Conservation (phyloP, 2,113 vertebrate genomes). For the Catharus fuscescens region DNA sequence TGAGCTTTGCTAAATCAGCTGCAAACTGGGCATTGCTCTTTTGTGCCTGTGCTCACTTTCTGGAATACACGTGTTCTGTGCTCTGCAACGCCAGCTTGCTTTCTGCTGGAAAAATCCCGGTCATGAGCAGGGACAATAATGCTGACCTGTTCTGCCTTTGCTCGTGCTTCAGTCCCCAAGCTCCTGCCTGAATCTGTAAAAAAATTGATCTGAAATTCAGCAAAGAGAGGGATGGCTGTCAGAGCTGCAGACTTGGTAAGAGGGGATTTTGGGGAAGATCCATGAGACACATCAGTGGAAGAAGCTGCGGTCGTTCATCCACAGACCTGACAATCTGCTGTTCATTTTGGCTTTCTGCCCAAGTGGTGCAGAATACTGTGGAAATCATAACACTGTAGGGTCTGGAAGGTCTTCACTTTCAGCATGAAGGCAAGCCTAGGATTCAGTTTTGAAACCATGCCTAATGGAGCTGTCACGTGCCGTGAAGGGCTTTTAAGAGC, state of each 20-base stretch:
- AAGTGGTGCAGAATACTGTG: background rate
- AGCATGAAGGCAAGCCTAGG: background rate
- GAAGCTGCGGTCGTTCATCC: background rate
- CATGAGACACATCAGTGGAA: rapidly evolving
- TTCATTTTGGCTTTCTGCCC: background rate
- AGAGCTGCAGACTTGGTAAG: background rate
- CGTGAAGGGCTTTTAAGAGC: background rate
- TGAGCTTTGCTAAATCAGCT: conserved; percentile 45
- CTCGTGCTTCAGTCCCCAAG: background rate
- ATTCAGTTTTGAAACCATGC: background rate
- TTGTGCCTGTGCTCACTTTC: background rate
- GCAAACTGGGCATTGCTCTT: conserved; percentile 9
- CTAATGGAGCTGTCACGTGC: background rate
- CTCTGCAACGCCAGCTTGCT: background rate
- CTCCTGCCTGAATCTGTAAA: background rate
- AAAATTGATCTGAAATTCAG: background rate
- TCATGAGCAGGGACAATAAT: background rate
- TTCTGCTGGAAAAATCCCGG: background rate
- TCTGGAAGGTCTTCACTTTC: background rate
- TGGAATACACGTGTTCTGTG: background rate
- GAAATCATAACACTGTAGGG: background rate
- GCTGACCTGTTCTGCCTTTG: background rate
- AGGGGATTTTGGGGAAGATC: background rate
- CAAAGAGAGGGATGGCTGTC: background rate
- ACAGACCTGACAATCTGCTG: background rate